phyloP scores from a whole-genome alignment of 2,888 invertebrate species.

The Poecilus cupreus region DNA sequence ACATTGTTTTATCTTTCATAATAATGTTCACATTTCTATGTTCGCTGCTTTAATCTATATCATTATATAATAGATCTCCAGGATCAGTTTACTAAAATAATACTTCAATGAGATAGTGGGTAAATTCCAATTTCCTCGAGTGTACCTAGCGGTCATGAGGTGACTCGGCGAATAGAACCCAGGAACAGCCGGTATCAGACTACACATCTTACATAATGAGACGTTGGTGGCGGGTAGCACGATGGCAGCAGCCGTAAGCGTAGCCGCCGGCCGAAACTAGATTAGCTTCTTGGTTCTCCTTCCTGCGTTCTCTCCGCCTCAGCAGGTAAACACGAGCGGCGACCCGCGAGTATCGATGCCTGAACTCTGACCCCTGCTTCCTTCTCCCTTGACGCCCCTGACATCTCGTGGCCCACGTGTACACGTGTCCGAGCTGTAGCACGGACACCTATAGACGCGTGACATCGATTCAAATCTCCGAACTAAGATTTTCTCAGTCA shows the following conservation, averaged over 20 bases:
- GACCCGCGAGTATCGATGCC: slow-evolving; percentile 52
- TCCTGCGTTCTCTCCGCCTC: not conserved
- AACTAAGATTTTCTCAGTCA: not conserved
- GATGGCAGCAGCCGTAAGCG: not conserved
- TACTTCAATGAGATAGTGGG: too few relatives aligned
- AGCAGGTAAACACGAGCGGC: slow-evolving; percentile 46
- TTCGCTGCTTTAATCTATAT: too few relatives aligned
- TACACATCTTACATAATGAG: slow-evolving; percentile 48
- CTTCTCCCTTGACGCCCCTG: not conserved
- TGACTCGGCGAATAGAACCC: not conserved
- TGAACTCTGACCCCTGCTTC: slow-evolving; percentile 43
- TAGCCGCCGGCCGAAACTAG: slow-evolving; percentile 24
- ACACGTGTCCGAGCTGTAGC: slow-evolving; percentile 26
- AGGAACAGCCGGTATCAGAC: not conserved
- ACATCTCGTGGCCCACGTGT: not conserved
- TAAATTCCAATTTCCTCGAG: not conserved
- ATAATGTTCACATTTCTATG: too few relatives aligned
- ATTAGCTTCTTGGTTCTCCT: slow-evolving; percentile 12
- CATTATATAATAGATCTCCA: too few relatives aligned
- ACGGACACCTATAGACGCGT: not conserved
- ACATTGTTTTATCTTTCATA: too few relatives aligned
- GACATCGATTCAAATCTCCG: not conserved
- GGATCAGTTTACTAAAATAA: too few relatives aligned
- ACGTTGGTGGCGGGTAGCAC: not conserved
- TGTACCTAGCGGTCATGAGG: not conserved